A percentile compares a stretch with the other conserved stretches of the same genome.
phyloP scores from a whole-genome alignment of 2,113 vertebrate genomes.

The Apodemus speciosus region DNA sequence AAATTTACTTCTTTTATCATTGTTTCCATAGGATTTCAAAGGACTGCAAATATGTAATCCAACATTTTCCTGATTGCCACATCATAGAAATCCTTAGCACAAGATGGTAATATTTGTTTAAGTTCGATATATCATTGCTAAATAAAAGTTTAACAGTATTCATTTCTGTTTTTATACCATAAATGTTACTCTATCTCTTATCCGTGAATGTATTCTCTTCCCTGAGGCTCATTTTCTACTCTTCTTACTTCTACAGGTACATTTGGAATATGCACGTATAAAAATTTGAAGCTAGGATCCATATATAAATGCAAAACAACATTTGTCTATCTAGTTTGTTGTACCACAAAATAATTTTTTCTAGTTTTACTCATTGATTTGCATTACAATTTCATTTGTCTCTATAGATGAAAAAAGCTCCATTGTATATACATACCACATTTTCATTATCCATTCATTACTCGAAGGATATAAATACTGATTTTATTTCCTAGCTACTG shows the following conservation, averaged over 20 bases:
- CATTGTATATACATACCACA: neutral
- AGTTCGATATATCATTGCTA: neutral
- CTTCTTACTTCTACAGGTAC: neutral
- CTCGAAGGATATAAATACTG: neutral
- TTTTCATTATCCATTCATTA: neutral
- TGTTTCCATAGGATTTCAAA: neutral
- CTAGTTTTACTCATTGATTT: neutral
- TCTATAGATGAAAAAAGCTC: too few species aligned
- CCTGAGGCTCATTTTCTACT: neutral
- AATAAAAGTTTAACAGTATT: neutral
- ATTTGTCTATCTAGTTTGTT: neutral
- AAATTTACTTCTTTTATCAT: neutral
- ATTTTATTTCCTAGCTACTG: neutral
- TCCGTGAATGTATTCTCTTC: neutral
- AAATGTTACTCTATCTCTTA: neutral
- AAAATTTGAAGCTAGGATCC: neutral
- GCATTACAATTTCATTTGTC: neutral
- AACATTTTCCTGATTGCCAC: neutral
- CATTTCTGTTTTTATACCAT: neutral
- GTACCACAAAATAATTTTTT: neutral
- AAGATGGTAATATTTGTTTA: neutral
- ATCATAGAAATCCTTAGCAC: neutral
- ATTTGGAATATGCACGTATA: neutral
- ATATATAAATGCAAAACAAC: neutral
- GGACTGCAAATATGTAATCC: neutral